Evolutionary conservation across 2,113 vertebrate genomes (phyloP), one percentile per base, ranked within the genome.

Genomic region (Verasper variegatus): DNA sequence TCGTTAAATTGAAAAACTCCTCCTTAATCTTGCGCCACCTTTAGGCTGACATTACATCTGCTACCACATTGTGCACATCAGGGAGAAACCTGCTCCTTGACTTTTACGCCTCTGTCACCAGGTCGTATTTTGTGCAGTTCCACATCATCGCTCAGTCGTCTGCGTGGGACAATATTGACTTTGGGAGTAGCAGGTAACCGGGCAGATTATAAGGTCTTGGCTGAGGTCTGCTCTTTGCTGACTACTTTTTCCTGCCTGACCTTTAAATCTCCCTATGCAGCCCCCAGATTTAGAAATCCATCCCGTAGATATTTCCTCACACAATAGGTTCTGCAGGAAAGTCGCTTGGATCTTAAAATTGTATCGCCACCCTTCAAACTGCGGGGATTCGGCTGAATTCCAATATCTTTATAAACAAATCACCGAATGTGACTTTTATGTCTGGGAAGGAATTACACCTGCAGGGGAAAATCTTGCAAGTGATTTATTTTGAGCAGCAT

Each of bases 241-340:
- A 74, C 61, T 71, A 68, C 51, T 71, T 72, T 71, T 72, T 60
- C 65, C 71, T 57, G 26, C 55, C 61, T 81, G 65, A 85, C 89
- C 86, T 89, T 86, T 85, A 81, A 86, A 85, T 87, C 88, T 86
- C 61, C 35, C 27, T 62, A 37, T 66, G 59, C 71, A 67, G 63
- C 52, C 59, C 74, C 57, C 78, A 78, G 81, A 86, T 86, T 82
- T 82, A 76, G 71, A 87, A 72, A 75, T 80, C 77, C 72, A 68
- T 74, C 63, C 72, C 65, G 71, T 88, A n/a, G 86, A 71, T 76
- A 31, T 81, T 82, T 69, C 69, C 60, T 51, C 69, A 56, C 83
- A 87, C 83, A 90, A 87, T 83, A 51, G 77, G 17, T 58, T 54
- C 40, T 26, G 45, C 76, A 71, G 68, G 15, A 87, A 87, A 84